Conservation (phyloP, 2,888 invertebrate species). For the Cephus nigrinus region DNA sequence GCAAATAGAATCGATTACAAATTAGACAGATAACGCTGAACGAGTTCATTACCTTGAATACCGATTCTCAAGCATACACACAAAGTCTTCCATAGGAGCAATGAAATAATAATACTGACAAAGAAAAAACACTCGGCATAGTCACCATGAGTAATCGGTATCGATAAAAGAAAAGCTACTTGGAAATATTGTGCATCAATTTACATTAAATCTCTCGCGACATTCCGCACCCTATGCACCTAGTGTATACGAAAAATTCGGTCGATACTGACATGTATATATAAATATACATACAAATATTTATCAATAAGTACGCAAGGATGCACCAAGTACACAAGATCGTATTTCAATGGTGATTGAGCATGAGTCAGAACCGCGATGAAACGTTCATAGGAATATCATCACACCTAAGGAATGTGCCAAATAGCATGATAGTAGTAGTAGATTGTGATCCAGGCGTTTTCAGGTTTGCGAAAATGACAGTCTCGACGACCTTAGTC, state of each 20-base stretch:
- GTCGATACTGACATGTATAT: too few species aligned
- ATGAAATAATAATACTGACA: not conserved
- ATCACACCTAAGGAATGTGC: slow-evolving; percentile 28
- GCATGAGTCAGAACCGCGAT: slow-evolving; percentile 25
- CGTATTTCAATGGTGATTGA: not conserved
- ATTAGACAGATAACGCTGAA: not conserved
- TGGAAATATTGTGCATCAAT: not conserved
- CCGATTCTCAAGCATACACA: not conserved
- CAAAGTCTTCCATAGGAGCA: not conserved
- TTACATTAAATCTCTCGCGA: not conserved
- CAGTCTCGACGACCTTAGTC: not conserved
- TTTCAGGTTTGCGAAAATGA: slow-evolving; percentile 10
- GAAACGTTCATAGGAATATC: slow-evolving; percentile 18
- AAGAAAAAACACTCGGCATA: not conserved
- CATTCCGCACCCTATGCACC: not conserved
- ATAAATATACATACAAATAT: not conserved
- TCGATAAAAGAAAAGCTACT: not conserved
- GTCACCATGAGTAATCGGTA: not conserved
- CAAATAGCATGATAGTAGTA: slow-evolving; percentile 37
- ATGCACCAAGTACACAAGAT: not conserved
- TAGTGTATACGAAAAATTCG: not conserved
- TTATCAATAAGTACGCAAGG: not conserved
- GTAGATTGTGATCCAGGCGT: slow-evolving; percentile 46
- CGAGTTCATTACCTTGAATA: not conserved
- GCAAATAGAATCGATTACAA: not conserved